Conservation (phyloP, 2,888 invertebrate genomes). For the Timema podura region DNA sequence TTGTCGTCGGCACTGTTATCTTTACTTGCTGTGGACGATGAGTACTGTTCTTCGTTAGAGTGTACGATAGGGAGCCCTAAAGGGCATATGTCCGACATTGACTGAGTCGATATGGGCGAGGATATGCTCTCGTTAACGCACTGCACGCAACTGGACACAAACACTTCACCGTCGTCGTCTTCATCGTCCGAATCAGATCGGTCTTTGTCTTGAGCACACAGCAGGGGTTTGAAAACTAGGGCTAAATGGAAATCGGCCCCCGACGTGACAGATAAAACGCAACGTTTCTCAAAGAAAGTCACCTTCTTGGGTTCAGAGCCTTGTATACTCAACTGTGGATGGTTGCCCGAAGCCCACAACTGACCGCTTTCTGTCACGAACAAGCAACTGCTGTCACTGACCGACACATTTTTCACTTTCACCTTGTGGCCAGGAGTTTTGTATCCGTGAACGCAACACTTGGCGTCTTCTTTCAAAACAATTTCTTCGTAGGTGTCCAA, state of each 20-base stretch:
- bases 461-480: slow-evolving; percentile 58
- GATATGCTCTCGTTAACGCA: slow-evolving; percentile 56
- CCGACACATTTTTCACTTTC: slow-evolving; percentile 59
- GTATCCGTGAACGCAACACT: slow-evolving; percentile 62
- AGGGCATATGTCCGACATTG: slow-evolving; percentile 61
- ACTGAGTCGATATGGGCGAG: slow-evolving; percentile 56
- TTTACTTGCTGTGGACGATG: slow-evolving; percentile 53
- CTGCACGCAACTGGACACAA: slow-evolving; percentile 62
- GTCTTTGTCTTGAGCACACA: slow-evolving; percentile 43
- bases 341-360: slow-evolving; percentile 64
- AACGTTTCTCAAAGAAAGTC: slow-evolving; percentile 63
- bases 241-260: slow-evolving; percentile 75
- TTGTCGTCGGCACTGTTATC: slow-evolving; percentile 49
- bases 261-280: slow-evolving; percentile 65
- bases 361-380: slow-evolving; percentile 64
- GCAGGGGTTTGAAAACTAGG: slow-evolving; percentile 59
- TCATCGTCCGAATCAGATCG: slow-evolving; percentile 53
- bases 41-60: slow-evolving; percentile 58
- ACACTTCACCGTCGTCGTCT: slow-evolving; percentile 60
- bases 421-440: slow-evolving; percentile 58
- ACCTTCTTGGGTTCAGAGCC: slow-evolving; percentile 57
- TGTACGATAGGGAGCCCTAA: slow-evolving; percentile 55
- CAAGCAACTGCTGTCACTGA: slow-evolving; percentile 58
- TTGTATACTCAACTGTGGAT: slow-evolving; percentile 61
- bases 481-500: slow-evolving; percentile 58